Percentiles rank a stretch among this genome's conserved stretches.
phyloP scores from a whole-genome alignment of 2,888 invertebrate species.

The Timema podura region DNA sequence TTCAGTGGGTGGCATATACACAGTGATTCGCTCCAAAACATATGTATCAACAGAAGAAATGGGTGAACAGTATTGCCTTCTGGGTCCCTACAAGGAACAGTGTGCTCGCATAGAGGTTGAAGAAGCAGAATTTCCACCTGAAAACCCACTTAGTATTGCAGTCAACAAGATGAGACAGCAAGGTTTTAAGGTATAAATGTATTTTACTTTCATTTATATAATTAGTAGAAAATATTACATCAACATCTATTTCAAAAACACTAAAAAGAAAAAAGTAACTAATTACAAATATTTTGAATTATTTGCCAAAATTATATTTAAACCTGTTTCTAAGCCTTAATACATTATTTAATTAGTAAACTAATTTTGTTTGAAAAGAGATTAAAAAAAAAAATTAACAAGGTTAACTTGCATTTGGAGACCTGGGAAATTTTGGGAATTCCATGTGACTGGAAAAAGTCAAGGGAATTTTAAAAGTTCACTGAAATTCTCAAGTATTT shows the following conservation, averaged over 20 bases:
- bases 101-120: conserved; percentile 95
- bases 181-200: conserved; percentile 71
- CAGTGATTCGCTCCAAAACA: conserved; percentile 96
- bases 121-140: conserved; percentile 77
- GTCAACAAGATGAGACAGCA: conserved; percentile 73
- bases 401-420: too few species aligned
- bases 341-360: too few species aligned
- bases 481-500: too few species aligned
- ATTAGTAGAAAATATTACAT: not conserved
- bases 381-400: too few species aligned
- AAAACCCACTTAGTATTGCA: conserved; percentile 68
- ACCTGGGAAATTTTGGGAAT: too few species aligned
- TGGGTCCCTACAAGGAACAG: conserved; percentile 92
- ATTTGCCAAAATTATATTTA: too few species aligned
- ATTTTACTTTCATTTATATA: not conserved
- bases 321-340: too few species aligned
- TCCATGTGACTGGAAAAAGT: too few species aligned
- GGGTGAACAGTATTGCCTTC: conserved; percentile 94
- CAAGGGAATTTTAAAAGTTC: too few species aligned
- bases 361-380: too few species aligned
- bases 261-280: too few species aligned
- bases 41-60: conserved; percentile 95
- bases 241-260: not conserved
- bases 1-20: conserved; percentile 98
- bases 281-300: too few species aligned